Conservation (phyloP, 2,888 invertebrate species). For the Scelioninae gen. 1 region DNA sequence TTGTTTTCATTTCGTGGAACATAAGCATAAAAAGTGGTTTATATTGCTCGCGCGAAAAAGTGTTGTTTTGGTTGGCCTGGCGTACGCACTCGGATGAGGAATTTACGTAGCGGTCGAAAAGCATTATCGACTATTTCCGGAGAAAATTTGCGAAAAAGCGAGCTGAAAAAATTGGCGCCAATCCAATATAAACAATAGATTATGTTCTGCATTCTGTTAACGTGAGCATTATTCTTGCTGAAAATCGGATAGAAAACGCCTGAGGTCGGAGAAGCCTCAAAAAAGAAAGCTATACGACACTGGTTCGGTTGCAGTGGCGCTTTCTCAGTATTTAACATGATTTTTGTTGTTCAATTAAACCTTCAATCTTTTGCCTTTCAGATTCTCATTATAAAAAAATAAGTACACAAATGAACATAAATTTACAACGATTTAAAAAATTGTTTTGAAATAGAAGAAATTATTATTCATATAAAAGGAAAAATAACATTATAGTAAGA, state of each 20-base stretch:
- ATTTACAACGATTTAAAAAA: too few species aligned
- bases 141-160: constrained; percentile 41
- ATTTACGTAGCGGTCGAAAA: constrained; percentile 48
- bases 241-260: constrained; percentile 55
- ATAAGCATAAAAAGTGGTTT: constrained; percentile 50
- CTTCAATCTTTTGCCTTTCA: neutral
- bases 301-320: constrained; percentile 15
- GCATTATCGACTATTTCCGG: constrained; percentile 51
- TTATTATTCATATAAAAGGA: too few species aligned
- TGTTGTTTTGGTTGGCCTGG: constrained; percentile 53
- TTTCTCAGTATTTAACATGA: constrained; percentile 22
- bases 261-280: constrained; percentile 62
- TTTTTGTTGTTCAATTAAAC: constrained; percentile 16
- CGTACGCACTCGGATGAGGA: constrained; percentile 29
- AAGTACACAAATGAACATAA: too few species aligned
- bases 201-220: constrained; percentile 64
- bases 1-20: constrained; percentile 40
- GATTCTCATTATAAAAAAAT: neutral
- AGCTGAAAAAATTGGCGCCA: constrained; percentile 42
- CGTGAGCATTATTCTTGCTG: constrained; percentile 61
- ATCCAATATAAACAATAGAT: constrained; percentile 57
- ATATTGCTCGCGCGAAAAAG: constrained; percentile 38
- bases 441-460: too few species aligned
- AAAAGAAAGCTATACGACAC: constrained; percentile 38
- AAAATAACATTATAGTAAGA: too few species aligned